Evolutionary conservation across 2,113 vertebrate genomes (phyloP).

Genomic region (Gallinago paraguaiae): DNA sequence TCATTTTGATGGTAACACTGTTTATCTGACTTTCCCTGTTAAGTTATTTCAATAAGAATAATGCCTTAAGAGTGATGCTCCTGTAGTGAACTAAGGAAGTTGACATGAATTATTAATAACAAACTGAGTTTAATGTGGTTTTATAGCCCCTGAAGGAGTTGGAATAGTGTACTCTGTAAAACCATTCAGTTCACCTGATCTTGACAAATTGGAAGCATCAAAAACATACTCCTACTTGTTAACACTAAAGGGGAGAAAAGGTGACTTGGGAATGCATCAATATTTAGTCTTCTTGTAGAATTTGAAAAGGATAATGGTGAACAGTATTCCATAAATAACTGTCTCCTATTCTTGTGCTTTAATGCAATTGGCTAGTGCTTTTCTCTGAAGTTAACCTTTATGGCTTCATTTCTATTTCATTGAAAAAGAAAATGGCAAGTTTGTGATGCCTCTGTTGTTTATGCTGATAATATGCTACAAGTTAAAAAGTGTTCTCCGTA

Average conservation of each 20-base stretch:
- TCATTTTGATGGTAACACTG: slow-evolving; percentile 19
- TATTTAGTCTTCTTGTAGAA: slow-evolving; percentile 42
- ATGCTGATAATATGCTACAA: background rate
- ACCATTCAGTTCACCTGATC: slow-evolving; percentile 65
- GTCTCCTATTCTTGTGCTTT: slow-evolving; percentile 22
- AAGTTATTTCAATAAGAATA: slow-evolving; percentile 40
- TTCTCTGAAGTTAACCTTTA: slow-evolving; percentile 55
- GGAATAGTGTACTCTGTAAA: slow-evolving; percentile 29
- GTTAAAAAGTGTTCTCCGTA: slow-evolving; percentile 2
- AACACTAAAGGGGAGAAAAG: slow-evolving; percentile 35
- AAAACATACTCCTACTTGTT: slow-evolving; percentile 54
- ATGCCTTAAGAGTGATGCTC: slow-evolving; percentile 59
- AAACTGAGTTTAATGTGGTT: slow-evolving; percentile 45
- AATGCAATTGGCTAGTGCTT: slow-evolving; percentile 28
- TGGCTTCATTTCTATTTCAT: slow-evolving; percentile 35
- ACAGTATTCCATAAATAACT: slow-evolving; percentile 58
- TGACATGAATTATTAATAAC: slow-evolving; percentile 74
- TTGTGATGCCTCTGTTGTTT: slow-evolving; percentile 23
- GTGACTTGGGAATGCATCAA: slow-evolving; percentile 46
- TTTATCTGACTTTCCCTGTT: slow-evolving; percentile 40
- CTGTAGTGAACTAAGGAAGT: slow-evolving; percentile 63
- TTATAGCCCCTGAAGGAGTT: slow-evolving; percentile 57
- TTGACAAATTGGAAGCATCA: slow-evolving; percentile 70
- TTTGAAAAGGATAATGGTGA: slow-evolving; percentile 52
- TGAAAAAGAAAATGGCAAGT: slow-evolving; percentile 38